Base-by-base conservation (phyloP, 2,888 invertebrate genomes). In the Plagodis pulveraria region DNA sequence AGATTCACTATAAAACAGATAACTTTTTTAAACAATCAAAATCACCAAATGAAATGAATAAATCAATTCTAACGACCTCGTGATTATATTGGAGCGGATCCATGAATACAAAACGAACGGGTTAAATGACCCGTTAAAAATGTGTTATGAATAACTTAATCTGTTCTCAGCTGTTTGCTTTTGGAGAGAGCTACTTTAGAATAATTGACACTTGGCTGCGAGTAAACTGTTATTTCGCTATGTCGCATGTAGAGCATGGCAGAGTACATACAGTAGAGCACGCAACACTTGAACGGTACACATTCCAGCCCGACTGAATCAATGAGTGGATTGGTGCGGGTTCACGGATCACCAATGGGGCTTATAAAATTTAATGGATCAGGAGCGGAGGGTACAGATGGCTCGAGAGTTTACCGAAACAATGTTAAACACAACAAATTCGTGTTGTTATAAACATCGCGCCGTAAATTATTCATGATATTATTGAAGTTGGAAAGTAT, bases 401-500 rank as follows among this genome's bases (percentile, higher is more conserved):
- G 65, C 65, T 62, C 63, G 62, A 65, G 62, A 65, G 62, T 65
- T 67, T 65, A 58, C 59, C 66, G 58, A 64, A 72, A 72, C 74
- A 71, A 71, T 76, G 76, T 76, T 76, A 66, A 73, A 74, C 76
- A 78, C 68, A 82, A 80, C 79, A 80, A 78, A 73, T 76, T 77
- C 71, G 69, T 73, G 76, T 78, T 79, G 68, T 80, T 80, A 82
- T 81, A 76, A 79, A 81, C 74, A 77, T 73, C 66, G 69, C 72
- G 56, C 66, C 70, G 77, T 82, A 78, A 84, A 86, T 86, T 85
- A 85, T 84, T 88, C 83, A 85, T 81, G 80, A 81, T 83, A 81
- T 84, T 84, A 83, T 84, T 82, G 78, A 83, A 86, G 83, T 87
- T 87, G 70, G 73, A 77, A 81, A 82, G 81, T 83, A 82, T 73